phyloP scores from a whole-genome alignment of 2,113 vertebrate species.

The Ptilorrhoa leucosticta region DNA sequence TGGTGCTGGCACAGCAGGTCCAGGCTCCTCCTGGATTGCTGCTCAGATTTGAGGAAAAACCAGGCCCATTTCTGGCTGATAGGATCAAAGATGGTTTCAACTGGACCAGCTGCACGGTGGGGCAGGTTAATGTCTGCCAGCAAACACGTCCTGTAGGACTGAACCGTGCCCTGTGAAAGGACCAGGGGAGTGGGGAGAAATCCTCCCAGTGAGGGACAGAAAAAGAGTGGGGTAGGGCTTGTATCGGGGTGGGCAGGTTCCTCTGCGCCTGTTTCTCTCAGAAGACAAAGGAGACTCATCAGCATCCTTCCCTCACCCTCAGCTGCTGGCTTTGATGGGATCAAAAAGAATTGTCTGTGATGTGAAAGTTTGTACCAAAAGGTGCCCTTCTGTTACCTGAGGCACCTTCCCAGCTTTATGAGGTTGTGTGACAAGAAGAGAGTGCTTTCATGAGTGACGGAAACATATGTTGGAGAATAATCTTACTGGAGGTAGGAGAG shows the following conservation, averaged over 20 bases:
- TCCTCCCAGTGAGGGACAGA: not conserved
- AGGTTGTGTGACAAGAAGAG: not conserved
- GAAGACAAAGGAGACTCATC: not conserved
- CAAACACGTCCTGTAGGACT: not conserved
- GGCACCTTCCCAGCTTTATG: not conserved
- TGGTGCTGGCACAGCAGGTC: not conserved
- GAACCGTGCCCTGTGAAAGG: too few species aligned
- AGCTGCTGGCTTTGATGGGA: not conserved
- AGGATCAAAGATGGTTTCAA: not conserved
- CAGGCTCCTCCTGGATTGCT: not conserved
- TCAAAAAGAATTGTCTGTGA: not conserved
- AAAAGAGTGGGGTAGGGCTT: not conserved
- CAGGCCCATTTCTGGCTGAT: not conserved
- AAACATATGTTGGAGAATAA: not conserved
- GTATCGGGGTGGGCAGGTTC: accelerated
- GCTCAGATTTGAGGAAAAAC: not conserved
- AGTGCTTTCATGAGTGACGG: not conserved
- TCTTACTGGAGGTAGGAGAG: not conserved
- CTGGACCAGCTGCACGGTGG: accelerated
- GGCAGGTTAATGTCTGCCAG: accelerated
- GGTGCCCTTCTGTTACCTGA: not conserved
- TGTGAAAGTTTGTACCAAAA: not conserved
- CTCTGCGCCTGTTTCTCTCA: not conserved
- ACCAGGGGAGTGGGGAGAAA: not conserved
- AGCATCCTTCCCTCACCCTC: not conserved